Percentiles rank a stretch among this genome's conserved stretches.
phyloP scores from a whole-genome alignment of 2,888 invertebrate species.

The Amphimallon solstitiale region DNA sequence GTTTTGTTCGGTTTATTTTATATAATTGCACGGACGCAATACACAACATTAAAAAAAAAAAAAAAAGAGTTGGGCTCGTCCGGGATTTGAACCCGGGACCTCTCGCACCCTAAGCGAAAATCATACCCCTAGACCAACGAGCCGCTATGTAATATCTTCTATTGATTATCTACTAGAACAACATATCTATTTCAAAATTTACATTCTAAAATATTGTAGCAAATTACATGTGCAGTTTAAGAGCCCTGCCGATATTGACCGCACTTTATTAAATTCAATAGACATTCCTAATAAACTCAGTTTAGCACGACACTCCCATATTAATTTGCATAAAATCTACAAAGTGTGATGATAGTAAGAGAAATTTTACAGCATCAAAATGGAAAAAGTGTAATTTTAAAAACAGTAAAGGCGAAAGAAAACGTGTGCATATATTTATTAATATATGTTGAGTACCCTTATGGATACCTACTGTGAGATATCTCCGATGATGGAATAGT shows the following conservation, averaged over 20 bases:
- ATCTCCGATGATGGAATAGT: not conserved
- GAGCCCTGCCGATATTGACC: no score
- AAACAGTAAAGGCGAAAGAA: not conserved
- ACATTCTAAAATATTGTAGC: no score
- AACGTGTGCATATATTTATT: not conserved
- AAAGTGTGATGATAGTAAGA: not conserved
- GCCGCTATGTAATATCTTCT: no score
- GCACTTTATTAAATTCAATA: not conserved
- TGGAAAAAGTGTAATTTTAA: not conserved
- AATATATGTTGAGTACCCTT: not conserved
- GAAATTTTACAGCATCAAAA: not conserved
- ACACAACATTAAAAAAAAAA: slow-evolving; percentile 21
- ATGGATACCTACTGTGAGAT: not conserved
- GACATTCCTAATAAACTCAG: not conserved
- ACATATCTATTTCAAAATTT: no score
- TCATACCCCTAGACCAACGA: slow-evolving; percentile 78
- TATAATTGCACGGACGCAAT: no score
- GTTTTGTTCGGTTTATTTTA: no score
- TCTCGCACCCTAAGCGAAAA: slow-evolving; percentile 75
- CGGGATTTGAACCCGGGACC: slow-evolving; percentile 70
- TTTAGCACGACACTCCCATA: not conserved
- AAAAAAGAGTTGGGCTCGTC: slow-evolving; percentile 65
- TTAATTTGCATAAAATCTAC: not conserved
- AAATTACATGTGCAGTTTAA: no score
- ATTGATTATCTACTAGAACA: no score